Base-by-base conservation (phyloP, 2,888 invertebrate genomes). In the Folsomia manolachei region DNA sequence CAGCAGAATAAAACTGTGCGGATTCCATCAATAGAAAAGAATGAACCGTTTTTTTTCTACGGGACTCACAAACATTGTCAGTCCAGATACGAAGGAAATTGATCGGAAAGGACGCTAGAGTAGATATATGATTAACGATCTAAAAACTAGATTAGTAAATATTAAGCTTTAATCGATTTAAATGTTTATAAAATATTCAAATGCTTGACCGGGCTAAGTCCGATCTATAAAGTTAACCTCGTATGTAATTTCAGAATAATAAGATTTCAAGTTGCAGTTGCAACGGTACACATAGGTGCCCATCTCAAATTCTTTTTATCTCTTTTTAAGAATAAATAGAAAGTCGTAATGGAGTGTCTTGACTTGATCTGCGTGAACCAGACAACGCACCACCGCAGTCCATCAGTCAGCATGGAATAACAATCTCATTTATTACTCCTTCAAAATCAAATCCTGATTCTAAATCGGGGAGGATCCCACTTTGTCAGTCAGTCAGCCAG, bases 381-480 rank as follows among this genome's bases (percentile, higher is more conserved):
- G 39, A 39, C 39, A n/a, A n/a, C n/a, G n/a, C n/a, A 39, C 39
- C 39, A 39, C 39, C 7, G 39, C 39, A 39, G n/a, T n/a, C n/a
- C n/a, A n/a, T 51, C 9, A 51, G 56, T 56, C 56, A 56, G 56
- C 7, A 56, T 56, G 56, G 56, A 19, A 18, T 56, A 56, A 56
- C 56, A 56, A 19, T 56, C 56, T 56, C 56, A 56, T 56, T 56
- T 56, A 56, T 56, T 56, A 56, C 56, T 56, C 19, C 18, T 21
- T 56, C 56, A 19, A 11, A 9, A 51, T 11, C 51, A 9, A 21
- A 14, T 21, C 18, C 19, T 21, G 21, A 56, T 19, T 56, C 56
- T 56, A 56, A 56, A 74, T 63, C 51, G 70, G 74, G 74, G 74
- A 66, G 74, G 74, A 63, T 69, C 74, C 18, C 70, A 66, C 67